Evolutionary conservation across 2,888 invertebrate genomes (phyloP).

Genomic region (Argyra leucocephala): DNA sequence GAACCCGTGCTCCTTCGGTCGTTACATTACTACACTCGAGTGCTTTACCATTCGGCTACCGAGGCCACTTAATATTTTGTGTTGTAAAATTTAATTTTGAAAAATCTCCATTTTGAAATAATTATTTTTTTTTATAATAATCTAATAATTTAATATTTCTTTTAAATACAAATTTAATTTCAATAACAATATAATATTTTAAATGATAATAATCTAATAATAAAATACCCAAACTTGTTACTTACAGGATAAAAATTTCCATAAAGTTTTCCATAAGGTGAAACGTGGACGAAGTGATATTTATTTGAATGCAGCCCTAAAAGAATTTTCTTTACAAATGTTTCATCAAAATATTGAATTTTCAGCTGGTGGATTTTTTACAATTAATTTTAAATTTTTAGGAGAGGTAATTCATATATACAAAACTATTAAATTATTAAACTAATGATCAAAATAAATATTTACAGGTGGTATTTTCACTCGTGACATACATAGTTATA

Average conservation of each 20-base stretch:
- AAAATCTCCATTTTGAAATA: too few relatives aligned
- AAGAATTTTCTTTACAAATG: constrained; percentile 10
- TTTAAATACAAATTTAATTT: too few relatives aligned
- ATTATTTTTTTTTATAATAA: too few relatives aligned
- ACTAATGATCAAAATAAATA: not conserved
- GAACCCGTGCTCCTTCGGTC: too few relatives aligned
- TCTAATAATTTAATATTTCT: too few relatives aligned
- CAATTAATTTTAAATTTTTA: constrained; percentile 11
- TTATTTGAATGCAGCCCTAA: constrained; percentile 7
- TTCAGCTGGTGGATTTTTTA: constrained; percentile 7
- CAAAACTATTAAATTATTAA: not conserved
- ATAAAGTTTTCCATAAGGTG: not conserved
- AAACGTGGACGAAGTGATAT: not conserved
- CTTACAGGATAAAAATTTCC: not conserved
- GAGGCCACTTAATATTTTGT: too few relatives aligned
- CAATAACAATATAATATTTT: too few relatives aligned
- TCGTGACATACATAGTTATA: not conserved
- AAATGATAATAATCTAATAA: too few relatives aligned
- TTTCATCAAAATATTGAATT: constrained; percentile 9
- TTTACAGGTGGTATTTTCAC: not conserved
- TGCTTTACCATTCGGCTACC: too few relatives aligned
- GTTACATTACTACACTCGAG: too few relatives aligned
- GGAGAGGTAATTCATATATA: not conserved
- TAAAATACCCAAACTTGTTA: too few relatives aligned
- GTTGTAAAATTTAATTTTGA: too few relatives aligned